Conservation (phyloP, 1,140 invertebrate species). For the Venturia canescens region DNA sequence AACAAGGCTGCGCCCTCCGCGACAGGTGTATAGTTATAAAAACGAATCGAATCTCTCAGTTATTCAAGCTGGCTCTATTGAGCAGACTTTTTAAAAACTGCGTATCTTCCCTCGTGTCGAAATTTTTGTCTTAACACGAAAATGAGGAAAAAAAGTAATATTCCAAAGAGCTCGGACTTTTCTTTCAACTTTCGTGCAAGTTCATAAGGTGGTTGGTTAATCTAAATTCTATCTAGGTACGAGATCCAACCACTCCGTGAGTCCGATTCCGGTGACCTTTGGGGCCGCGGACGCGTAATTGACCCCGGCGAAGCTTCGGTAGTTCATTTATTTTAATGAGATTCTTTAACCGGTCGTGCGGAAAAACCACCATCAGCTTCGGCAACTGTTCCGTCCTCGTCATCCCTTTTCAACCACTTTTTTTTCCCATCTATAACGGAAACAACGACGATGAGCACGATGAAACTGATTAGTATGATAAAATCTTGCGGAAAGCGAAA, state of each 20-base stretch:
- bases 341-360: slow-evolving; percentile 34
- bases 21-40: no score
- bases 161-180: slow-evolving; percentile 8
- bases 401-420: slow-evolving; percentile 33
- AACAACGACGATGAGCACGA: background rate
- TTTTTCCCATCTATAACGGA: background rate
- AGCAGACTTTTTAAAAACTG: no score
- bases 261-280: slow-evolving; percentile 20
- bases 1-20: no score
- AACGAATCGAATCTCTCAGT: no score
- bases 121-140: no score
- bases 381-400: background rate
- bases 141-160: slow-evolving; percentile 23
- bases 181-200: background rate
- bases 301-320: slow-evolving; percentile 47
- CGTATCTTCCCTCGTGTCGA: no score
- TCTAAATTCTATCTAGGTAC: slow-evolving; percentile 34
- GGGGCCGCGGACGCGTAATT: slow-evolving; percentile 44
- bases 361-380: slow-evolving; percentile 27
- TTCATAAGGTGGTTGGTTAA: background rate
- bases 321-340: slow-evolving; percentile 53
- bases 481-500: background rate
- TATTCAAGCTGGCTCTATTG: no score
- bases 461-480: slow-evolving; percentile 5
- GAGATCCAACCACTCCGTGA: slow-evolving; percentile 26